Evolutionary conservation across 2,888 invertebrate genomes (phyloP), one percentile per base, ranked within the genome.

Genomic region (Subacronicta megacephala): DNA sequence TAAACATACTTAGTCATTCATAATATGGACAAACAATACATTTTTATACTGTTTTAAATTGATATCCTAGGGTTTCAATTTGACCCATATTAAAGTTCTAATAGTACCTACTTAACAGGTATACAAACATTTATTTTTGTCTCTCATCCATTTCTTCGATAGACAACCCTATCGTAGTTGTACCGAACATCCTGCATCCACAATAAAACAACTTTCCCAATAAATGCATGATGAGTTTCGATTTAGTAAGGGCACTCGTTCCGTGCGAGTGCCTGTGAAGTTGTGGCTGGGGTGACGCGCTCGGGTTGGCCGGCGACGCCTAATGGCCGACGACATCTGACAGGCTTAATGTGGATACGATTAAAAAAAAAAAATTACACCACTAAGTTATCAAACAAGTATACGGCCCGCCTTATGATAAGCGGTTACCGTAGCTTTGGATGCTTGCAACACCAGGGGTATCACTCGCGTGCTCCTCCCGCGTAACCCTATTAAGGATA

Each of bases 181-280:
- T 15, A 17, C 7, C 15, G 12, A 33, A 51, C 41, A 35, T 35
- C 35, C 33, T 37, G 46, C 18, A 35, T 10, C 9, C 3, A 45
- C 2, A 55, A 61, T 38, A 67, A 61, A 67, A 65, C n/a, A 62
- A 55, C 16, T 55, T 35, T 44, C 18, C 18, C 49, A 44, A 54
- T 46, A 57, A 62, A 44, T 62, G 35, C 53, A 52, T 58, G 57
- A 40, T 54, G 50, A 38, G 45, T 45, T 72, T 72, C 56, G 45
- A 62, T 70, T 62, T 49, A 65, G 60, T 66, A 61, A 68, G 56
- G 73, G 72, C 62, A 72, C 71, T 75, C 74, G 87, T 88, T 90
- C 81, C 85, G 60, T 61, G 55, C 76, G 82, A 81, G 72, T 82
- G 88, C 82, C 62, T 81, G 72, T 72, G 70, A 81, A 80, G 77